Base-by-base conservation (phyloP, 2,113 vertebrate species). In the Donacobius atricapilla region DNA sequence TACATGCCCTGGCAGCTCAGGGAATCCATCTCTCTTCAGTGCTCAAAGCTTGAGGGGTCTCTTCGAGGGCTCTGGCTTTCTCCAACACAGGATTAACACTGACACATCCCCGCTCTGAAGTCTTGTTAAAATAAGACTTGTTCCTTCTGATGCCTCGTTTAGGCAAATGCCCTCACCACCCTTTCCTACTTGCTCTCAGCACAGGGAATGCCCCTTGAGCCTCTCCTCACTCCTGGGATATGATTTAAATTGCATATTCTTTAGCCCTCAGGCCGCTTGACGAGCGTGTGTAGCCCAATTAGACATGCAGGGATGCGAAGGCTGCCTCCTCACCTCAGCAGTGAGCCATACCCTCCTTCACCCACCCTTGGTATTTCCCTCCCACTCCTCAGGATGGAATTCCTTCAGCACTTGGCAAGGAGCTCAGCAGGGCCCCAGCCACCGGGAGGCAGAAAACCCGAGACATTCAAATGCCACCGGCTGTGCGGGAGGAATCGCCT, bases 221-320 rank as follows among this genome's bases (percentile, higher is more conserved):
- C 47, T 42, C 35, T 75, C 19, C 12, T 28, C 1, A 2, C 39
- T 33, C 24, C 21, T 21, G 21, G 9, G 14, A 6, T 42, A 7
- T 7, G 7, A 51, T 77, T 64, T 90, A 35, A 81, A 40, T 57
- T 6, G 2, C 23, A 16, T 22, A 37, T 48, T 39, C 28, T 9
- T 13, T 50, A 85, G 61, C 4, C 35, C 30, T 24, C 13, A 33
- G 11, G 9, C 23, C 44, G 30, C n/a, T 28, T 42, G 68, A 2
- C 0, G 35, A 68, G 19, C 27, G 44, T 5, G 2, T 6, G 6
- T 9, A 0, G 0, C 54, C 16, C 31, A 27, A 4, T 19, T 19
- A 28, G 71, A 50, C 44, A 40, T 9, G 30, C 4, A 10, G 22
- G 39, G 44, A 60, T 42, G 31, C 13, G 51, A 75, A 78, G 76